phyloP scores from a whole-genome alignment of 1,140 invertebrate species.

The Battus philenor region DNA sequence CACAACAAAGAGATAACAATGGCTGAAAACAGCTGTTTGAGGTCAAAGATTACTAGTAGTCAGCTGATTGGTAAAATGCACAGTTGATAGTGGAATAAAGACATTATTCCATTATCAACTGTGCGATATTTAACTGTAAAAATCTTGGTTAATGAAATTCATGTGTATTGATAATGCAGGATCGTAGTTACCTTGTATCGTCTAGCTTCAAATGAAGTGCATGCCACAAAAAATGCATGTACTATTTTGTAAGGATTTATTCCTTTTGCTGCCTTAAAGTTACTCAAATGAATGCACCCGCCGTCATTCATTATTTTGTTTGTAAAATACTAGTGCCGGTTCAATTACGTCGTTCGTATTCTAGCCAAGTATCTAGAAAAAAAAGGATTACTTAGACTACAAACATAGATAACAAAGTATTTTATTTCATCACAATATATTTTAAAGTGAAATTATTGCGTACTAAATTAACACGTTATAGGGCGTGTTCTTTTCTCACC shows the following conservation, averaged over 20 bases:
- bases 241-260: conserved; percentile 85
- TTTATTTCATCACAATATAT: conserved; percentile 10
- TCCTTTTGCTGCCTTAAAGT: conserved; percentile 86
- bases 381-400: conserved; percentile 25
- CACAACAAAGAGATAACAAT: not conserved
- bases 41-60: conserved; percentile 63
- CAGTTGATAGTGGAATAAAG: no score
- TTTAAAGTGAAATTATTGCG: not conserved
- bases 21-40: conserved; percentile 47
- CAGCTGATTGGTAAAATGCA: conserved; percentile 51
- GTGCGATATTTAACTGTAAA: no score
- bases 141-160: no score
- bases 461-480: not conserved
- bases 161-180: conserved; percentile 10
- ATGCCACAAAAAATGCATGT: conserved; percentile 85
- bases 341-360: conserved; percentile 21
- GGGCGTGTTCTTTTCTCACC: conserved; percentile 10
- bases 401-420: conserved; percentile 17
- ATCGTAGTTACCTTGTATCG: conserved; percentile 80
- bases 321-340: conserved; percentile 37
- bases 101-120: no score
- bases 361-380: conserved; percentile 19
- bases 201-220: conserved; percentile 81
- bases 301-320: conserved; percentile 79
- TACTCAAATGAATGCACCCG: conserved; percentile 86